These are phyloP conservation scores for Cololabis saira DNA, from an alignment of 2,113 vertebrate species.

Conservation along the genomic window DNA sequence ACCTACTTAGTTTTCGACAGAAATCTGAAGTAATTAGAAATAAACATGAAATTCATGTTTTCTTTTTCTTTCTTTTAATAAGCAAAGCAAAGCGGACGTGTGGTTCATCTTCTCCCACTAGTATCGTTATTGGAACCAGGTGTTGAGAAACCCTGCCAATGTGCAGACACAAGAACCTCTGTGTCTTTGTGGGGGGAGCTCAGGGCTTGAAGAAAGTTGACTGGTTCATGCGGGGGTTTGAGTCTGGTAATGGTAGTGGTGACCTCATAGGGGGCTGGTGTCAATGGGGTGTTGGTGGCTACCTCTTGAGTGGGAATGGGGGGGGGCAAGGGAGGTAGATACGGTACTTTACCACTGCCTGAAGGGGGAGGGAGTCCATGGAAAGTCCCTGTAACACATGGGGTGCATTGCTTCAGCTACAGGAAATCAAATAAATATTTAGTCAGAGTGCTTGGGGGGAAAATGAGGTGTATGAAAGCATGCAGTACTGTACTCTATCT, in stretches of 20 bases:
- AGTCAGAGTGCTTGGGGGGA: slow-evolving; percentile 23
- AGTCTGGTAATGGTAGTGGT: slow-evolving; percentile 59
- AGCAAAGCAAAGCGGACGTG: slow-evolving; percentile 52
- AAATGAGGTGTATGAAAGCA: slow-evolving; percentile 17
- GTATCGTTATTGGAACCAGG: slow-evolving; percentile 77
- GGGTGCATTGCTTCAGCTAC: slow-evolving; percentile 66
- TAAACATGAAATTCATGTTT: slow-evolving; percentile 26
- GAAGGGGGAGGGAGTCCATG: slow-evolving; percentile 44
- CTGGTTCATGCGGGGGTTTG: slow-evolving; percentile 45
- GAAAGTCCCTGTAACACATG: slow-evolving; percentile 78
- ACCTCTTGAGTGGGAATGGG: slow-evolving; percentile 39
- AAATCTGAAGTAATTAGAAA: slow-evolving; percentile 36
- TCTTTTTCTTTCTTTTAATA: slow-evolving; percentile 50
- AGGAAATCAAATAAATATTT: slow-evolving; percentile 72
- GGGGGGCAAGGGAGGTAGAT: slow-evolving; percentile 48
- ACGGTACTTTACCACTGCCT: slow-evolving; percentile 41
- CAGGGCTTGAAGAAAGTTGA: slow-evolving; percentile 39
- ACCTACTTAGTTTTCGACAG: slow-evolving; percentile 25
- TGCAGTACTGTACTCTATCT: background rate
- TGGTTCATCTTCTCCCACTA: slow-evolving; percentile 63
- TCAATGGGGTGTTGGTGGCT: slow-evolving; percentile 46
- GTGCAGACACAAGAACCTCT: slow-evolving; percentile 61
- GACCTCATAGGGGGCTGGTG: slow-evolving; percentile 66
- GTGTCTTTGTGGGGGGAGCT: slow-evolving; percentile 56
- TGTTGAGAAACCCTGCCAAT: slow-evolving; percentile 61